phyloP scores from a whole-genome alignment of 2,888 invertebrate species.

The Myopa testacea region DNA sequence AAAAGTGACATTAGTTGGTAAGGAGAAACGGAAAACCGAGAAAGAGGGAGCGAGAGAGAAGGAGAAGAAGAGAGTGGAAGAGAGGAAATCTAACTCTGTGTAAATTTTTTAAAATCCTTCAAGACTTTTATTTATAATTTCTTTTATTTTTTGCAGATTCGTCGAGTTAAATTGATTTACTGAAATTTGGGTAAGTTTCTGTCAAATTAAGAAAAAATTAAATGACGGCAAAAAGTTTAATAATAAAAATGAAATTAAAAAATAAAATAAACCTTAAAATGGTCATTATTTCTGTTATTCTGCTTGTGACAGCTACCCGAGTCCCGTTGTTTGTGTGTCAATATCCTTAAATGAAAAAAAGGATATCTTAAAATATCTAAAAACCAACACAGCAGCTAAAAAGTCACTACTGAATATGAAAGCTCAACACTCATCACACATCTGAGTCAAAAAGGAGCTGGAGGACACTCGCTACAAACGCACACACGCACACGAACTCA shows the following conservation, averaged over 20 bases:
- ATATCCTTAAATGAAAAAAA: neutral
- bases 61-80: constrained; percentile 25
- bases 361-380: too few relatives aligned
- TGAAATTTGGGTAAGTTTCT: too few relatives aligned
- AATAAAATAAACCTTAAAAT: neutral
- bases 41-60: constrained; percentile 22
- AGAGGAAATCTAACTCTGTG: neutral
- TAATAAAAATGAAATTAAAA: too few relatives aligned
- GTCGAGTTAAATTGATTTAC: too few relatives aligned
- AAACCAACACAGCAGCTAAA: too few relatives aligned
- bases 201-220: too few relatives aligned
- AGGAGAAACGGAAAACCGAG: neutral
- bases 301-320: neutral
- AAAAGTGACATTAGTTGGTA: neutral
- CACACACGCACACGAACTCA: constrained; percentile 4
- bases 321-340: neutral
- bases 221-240: too few relatives aligned
- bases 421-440: neutral
- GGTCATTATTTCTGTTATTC: neutral
- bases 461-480: neutral
- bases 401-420: constrained; percentile 12
- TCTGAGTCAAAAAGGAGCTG: constrained; percentile 18
- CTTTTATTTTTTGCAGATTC: neutral
- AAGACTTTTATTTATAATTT: neutral
- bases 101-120: too few relatives aligned